Evolutionary conservation across 2,888 invertebrate genomes (phyloP).

Genomic region (Archaeoteleia sp.): DNA sequence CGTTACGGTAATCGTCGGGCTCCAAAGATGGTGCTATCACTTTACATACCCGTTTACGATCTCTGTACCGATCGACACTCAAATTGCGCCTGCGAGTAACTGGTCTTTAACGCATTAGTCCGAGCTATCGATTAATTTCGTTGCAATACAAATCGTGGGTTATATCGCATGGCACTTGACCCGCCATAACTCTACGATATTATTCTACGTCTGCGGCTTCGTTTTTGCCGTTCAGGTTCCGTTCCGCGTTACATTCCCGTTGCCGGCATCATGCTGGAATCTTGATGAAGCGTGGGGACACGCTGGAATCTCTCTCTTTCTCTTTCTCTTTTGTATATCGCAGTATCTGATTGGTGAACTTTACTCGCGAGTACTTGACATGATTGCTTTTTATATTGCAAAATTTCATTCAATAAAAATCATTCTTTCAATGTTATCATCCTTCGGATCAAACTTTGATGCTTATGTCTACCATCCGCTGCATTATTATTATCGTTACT

Average conservation of each 20-base stretch:
- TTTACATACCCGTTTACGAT: slow-evolving; percentile 51
- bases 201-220: slow-evolving; percentile 36
- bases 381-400: not conserved
- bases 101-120: slow-evolving; percentile 53
- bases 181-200: slow-evolving; percentile 48
- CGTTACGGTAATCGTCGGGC: slow-evolving; percentile 39
- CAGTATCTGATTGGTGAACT: not conserved
- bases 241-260: slow-evolving; percentile 31
- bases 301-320: slow-evolving; percentile 15
- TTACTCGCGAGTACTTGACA: not conserved
- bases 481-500: too few relatives aligned
- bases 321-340: slow-evolving; percentile 3
- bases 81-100: slow-evolving; percentile 46
- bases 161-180: slow-evolving; percentile 47
- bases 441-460: too few relatives aligned
- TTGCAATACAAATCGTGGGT: slow-evolving; percentile 50
- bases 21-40: slow-evolving; percentile 43
- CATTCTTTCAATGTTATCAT: too few relatives aligned
- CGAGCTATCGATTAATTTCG: slow-evolving; percentile 48
- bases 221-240: slow-evolving; percentile 21
- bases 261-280: slow-evolving; percentile 20
- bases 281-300: slow-evolving; percentile 19
- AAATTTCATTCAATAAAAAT: too few relatives aligned
- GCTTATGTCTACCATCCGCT: too few relatives aligned
- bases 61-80: slow-evolving; percentile 37